Base-by-base conservation (phyloP, 2,113 vertebrate genomes). In the Tyrannus savana region DNA sequence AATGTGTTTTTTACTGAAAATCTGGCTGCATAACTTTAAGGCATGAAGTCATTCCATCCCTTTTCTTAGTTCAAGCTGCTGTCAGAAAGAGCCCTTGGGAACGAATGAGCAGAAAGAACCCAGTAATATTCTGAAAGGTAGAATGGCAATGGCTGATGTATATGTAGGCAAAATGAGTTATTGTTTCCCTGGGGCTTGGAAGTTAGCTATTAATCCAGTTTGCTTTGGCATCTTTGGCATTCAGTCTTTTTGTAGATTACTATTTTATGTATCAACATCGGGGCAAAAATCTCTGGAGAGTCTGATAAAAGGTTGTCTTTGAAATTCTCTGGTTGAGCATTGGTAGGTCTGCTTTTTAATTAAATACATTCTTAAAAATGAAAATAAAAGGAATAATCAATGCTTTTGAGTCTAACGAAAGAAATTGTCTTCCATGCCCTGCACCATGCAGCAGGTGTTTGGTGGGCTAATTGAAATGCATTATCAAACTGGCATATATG, bases 201-300 rank as follows among this genome's bases (percentile, higher is more conserved):
- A 74, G 46, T 63, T 59, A 37, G 63, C 75, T 92, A 88, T 90
- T 90, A 92, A 81, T 93, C n/a, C 62, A 50, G 60, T 81, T 96
- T 89, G 44, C 46, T 81, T 83, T 88, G 74, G 13, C 55, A 22
- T 74, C 59, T 84, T 84, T 59, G 53, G 53, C 53, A 67, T 81
- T 94, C 49, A 41, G 0, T 80, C 50, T 77, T 85, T 64, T n/a
- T 84, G 35, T 88, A 55, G 60, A 74, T 93, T 56, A 64, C 31
- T 88, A 7, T 72, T 49, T 92, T 93, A 68, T 52, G 14, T 37
- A 35, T 68, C 50, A 62, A 22, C 68, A 78, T 5, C 30, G 47
- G 41, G 47, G 47, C 39, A 67, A 27, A 71, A 88, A 66, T 91
- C 23, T 68, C 84, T 47, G 28, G 41, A 44, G 35, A 33, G 39